Percentiles rank a stretch among this genome's conserved stretches.
Evolutionary conservation across 2,113 vertebrate genomes (phyloP).

Genomic region (Lampris megalopsis): DNA sequence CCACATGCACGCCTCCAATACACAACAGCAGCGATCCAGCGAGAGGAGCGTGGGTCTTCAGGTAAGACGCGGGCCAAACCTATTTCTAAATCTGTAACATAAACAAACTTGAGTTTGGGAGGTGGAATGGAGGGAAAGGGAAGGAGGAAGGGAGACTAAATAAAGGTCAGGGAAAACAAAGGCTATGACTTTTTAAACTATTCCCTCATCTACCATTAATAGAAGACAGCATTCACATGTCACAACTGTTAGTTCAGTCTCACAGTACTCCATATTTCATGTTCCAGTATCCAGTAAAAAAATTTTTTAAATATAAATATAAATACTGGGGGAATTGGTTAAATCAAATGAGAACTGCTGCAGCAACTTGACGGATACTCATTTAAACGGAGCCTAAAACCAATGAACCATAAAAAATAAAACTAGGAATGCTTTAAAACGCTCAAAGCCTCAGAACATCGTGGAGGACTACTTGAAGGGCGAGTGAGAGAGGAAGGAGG

Average conservation of each 20-base stretch:
- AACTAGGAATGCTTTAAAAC: conserved; percentile 54
- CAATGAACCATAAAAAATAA: conserved; percentile 12
- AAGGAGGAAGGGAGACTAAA: conserved; percentile 26
- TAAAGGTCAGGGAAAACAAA: conserved; percentile 58
- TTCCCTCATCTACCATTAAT: too few relatives aligned
- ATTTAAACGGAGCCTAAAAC: conserved; percentile 36
- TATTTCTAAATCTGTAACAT: conserved; percentile 36
- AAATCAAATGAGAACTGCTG: conserved; percentile 33
- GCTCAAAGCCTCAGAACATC: conserved; percentile 63
- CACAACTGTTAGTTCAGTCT: too few relatives aligned
- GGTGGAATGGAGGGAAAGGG: conserved; percentile 22
- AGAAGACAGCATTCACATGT: neutral
- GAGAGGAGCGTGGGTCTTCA: conserved; percentile 48
- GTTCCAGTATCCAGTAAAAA: too few relatives aligned
- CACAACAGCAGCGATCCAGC: conserved; percentile 13
- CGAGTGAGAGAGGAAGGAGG: conserved; percentile 12
- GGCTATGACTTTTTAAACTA: conserved; percentile 9
- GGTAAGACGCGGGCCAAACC: conserved; percentile 27
- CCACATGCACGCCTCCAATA: conserved; percentile 15
- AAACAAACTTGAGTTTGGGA: conserved; percentile 45
- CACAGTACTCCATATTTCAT: too few relatives aligned
- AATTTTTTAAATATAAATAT: neutral
- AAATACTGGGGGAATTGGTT: neutral
- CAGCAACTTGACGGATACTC: conserved; percentile 39
- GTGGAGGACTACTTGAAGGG: neutral